A percentile compares a stretch with the other conserved stretches of the same genome.
phyloP scores from a whole-genome alignment of 2,113 vertebrate species.

The Scomber japonicus region DNA sequence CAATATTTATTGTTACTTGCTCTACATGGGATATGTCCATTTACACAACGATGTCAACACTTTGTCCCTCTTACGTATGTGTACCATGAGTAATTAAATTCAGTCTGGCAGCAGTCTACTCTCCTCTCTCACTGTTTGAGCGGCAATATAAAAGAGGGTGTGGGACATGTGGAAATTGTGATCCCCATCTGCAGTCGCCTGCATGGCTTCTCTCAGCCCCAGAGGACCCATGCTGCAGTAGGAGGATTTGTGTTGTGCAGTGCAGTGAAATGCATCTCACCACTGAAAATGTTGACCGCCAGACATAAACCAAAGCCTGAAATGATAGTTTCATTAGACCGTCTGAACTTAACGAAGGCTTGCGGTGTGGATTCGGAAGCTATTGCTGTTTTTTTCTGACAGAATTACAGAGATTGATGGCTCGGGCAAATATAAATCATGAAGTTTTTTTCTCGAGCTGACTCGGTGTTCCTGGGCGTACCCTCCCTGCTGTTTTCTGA shows the following conservation, averaged over 20 bases:
- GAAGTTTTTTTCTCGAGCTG: conserved; percentile 66
- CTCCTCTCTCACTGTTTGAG: conserved; percentile 42
- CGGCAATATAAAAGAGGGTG: conserved; percentile 61
- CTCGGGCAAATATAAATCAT: conserved; percentile 56
- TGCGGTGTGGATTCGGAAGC: conserved; percentile 52
- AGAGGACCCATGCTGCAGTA: conserved; percentile 53
- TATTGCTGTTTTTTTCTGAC: conserved; percentile 48
- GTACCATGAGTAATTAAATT: conserved; percentile 59
- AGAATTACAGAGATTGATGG: conserved; percentile 63
- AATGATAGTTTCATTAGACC: conserved; percentile 67
- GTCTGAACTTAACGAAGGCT: conserved; percentile 45
- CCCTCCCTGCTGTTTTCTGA: conserved; percentile 63
- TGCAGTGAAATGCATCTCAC: conserved; percentile 61
- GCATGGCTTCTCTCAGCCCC: conserved; percentile 31
- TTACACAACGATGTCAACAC: conserved; percentile 9
- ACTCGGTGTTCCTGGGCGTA: conserved; percentile 56
- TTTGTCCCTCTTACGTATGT: conserved; percentile 59
- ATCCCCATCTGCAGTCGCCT: conserved; percentile 53
- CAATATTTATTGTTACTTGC: conserved; percentile 69
- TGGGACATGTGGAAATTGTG: conserved; percentile 63
- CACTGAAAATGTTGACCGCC: conserved; percentile 52
- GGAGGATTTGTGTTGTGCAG: conserved; percentile 63
- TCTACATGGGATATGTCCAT: conserved; percentile 4
- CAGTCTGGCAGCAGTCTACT: conserved; percentile 61
- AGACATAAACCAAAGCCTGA: conserved; percentile 67